A percentile compares a stretch with the other conserved stretches of the same genome.
Evolutionary conservation across 2,888 invertebrate genomes (phyloP).

Genomic region (Noctua comes): DNA sequence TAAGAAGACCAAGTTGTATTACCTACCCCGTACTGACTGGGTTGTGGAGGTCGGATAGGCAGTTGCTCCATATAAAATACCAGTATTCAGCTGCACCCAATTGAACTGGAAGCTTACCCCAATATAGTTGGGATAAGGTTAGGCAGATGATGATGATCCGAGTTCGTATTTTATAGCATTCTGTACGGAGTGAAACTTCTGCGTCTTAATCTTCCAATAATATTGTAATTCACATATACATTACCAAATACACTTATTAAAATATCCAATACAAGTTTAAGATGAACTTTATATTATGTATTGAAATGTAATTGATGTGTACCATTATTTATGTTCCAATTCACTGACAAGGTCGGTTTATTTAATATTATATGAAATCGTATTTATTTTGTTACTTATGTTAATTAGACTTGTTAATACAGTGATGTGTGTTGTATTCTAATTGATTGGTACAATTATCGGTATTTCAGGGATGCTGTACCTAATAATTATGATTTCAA

Average conservation of each 20-base stretch:
- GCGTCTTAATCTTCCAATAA: neutral
- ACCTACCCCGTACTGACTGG: no score
- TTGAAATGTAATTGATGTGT: slow-evolving; percentile 60
- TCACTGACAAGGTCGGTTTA: slow-evolving; percentile 53
- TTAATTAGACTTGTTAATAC: slow-evolving; percentile 13
- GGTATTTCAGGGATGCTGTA: neutral
- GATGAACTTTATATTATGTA: slow-evolving; percentile 60
- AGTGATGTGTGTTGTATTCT: slow-evolving; percentile 14
- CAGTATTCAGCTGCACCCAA: no score
- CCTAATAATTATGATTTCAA: neutral
- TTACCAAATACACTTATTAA: slow-evolving; percentile 54
- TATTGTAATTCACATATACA: slow-evolving; percentile 25
- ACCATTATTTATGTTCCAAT: slow-evolving; percentile 43
- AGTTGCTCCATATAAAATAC: no score
- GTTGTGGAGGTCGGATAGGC: no score
- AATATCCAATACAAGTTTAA: slow-evolving; percentile 47
- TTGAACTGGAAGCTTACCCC: no score
- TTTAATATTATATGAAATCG: slow-evolving; percentile 6
- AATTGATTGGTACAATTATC: slow-evolving; percentile 21
- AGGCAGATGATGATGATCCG: no score
- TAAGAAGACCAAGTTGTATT: no score
- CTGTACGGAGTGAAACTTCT: slow-evolving; percentile 16
- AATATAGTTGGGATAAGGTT: no score
- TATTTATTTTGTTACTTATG: neutral
- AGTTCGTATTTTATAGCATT: neutral